Percentiles rank a stretch among this genome's conserved stretches.
These are phyloP conservation scores for Poecile montanus DNA, from an alignment of 2,797 vertebrate species.

Conservation along the genomic window DNA sequence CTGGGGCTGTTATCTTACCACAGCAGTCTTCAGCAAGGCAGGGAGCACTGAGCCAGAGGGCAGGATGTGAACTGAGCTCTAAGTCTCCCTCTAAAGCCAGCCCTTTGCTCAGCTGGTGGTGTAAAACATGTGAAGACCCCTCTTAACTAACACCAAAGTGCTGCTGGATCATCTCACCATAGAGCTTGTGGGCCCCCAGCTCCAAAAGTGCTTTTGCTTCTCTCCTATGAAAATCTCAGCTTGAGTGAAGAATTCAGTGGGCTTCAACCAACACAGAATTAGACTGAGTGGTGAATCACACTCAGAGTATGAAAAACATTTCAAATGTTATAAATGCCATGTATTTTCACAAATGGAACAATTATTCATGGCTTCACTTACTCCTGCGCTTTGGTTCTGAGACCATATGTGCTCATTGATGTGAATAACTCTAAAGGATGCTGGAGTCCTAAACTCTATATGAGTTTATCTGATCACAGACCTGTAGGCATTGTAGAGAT, in stretches of 20 bases:
- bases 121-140: fast-evolving
- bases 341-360: background rate
- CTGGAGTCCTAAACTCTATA: background rate
- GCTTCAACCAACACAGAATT: background rate
- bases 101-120: background rate
- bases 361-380: background rate
- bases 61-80: background rate
- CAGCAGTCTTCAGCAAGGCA: background rate
- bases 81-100: background rate
- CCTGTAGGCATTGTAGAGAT: conserved; percentile 92
- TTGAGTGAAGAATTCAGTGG: background rate
- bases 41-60: background rate
- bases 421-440: background rate
- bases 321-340: background rate
- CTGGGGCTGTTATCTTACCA: too few relatives aligned
- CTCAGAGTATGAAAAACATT: conserved; percentile 1
- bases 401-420: fast-evolving
- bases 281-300: background rate
- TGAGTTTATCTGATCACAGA: background rate
- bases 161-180: background rate
- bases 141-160: background rate
- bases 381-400: background rate
- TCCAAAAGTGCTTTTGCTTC: background rate
- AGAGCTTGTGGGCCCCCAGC: background rate
- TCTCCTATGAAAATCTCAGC: background rate